Evolutionary conservation across 30 jellyfish, hydroid and myxozoan genomes (phyloP), one percentile per base, ranked within the genome.

Genomic region (Hydractinia symbiolongicarpus): DNA sequence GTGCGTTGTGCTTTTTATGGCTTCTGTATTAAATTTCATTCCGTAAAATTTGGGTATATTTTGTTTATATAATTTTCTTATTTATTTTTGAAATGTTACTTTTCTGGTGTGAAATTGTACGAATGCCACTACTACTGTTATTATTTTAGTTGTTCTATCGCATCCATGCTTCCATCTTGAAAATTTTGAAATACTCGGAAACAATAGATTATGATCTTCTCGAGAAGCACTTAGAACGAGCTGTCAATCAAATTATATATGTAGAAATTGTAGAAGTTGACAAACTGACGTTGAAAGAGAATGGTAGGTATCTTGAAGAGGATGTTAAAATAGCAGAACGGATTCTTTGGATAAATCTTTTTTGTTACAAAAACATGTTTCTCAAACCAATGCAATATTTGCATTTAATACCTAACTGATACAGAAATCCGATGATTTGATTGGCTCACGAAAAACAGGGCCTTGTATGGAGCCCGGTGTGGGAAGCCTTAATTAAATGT

Each of bases 131-230:
- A 7, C 15, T 68, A 53, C n/a, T 20, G 13, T 5, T 66, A 44
- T 11, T 55, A 50, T 78, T 66, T 70, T 72, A 90, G 97, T 61
- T 90, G 81, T 90, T 79, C 71, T 90, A 85, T 56, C 93, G 95
- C 44, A 64, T 86, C 21, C 97, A 90, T 78, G 94, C 97, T 5
- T 90, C 97, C 49, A 67, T 86, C 6, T 54, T 90, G 54, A 85
- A 85, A 52, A 20, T 86, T 44, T 56, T 90, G 54, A 66, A 51
- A 50, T 72, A 64, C 62, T 71, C 66, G 51, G 89, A 78, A 20
- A 66, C 70, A 9, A 53, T 85, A 8, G 86, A 90, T 76, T 90
- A 74, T 76, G 88, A 57, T 50, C 68, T 85, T 15, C 49, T 90
- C 20, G 97, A 85, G 62, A 85, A 85, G 50, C 86, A 76, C 61